These are phyloP conservation scores for Camponotus floridanus DNA, from an alignment of 1,140 invertebrate genomes.

Conservation along the genomic window DNA sequence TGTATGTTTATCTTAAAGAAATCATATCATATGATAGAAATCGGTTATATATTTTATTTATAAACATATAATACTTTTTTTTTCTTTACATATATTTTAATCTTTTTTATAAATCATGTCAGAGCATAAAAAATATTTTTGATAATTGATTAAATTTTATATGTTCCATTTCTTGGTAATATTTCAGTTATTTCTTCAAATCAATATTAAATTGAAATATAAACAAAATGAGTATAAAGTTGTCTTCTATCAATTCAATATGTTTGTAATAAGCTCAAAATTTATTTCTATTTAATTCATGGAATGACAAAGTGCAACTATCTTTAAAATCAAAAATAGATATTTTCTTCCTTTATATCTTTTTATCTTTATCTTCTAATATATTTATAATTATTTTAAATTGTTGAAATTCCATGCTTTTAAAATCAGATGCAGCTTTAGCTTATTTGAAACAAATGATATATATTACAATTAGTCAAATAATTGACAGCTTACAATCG, in stretches of 20 bases:
- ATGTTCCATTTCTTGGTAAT: not conserved
- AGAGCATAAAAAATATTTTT: not conserved
- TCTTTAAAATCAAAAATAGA: not conserved
- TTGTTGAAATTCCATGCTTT: not conserved
- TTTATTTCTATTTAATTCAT: not conserved
- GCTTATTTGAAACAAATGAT: not conserved
- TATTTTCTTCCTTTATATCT: not conserved
- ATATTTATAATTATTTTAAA: not conserved
- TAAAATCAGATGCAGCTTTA: not conserved
- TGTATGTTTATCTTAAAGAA: conserved; percentile 22
- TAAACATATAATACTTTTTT: conserved; percentile 51
- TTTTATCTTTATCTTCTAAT: not conserved
- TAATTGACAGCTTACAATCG: conserved; percentile 12
- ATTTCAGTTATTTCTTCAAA: not conserved
- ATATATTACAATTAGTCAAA: conserved; percentile 1
- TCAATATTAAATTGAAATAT: not conserved
- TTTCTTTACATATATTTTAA: conserved; percentile 1
- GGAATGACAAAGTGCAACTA: conserved; percentile 5
- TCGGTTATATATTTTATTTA: conserved; percentile 42
- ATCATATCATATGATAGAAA: conserved; percentile 6
- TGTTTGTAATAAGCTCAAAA: not conserved
- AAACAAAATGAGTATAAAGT: conserved; percentile 21
- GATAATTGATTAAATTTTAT: not conserved
- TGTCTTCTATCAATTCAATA: not conserved
- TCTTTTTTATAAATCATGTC: conserved; percentile 29